These are phyloP conservation scores for Chaetura pelagica DNA, from an alignment of 2,113 vertebrate species.

Conservation along the genomic window DNA sequence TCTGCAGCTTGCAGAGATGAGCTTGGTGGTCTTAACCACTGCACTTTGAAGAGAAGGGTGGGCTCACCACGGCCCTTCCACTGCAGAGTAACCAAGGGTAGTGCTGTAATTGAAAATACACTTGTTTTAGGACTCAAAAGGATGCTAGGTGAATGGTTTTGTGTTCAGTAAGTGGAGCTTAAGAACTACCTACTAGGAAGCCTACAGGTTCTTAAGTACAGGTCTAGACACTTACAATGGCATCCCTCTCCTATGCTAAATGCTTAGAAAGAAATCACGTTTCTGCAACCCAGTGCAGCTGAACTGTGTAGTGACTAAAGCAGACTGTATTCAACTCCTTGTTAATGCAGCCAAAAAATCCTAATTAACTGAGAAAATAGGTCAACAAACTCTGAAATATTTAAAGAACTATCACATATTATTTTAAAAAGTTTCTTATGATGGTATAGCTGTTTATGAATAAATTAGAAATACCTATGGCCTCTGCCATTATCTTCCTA, in stretches of 20 bases:
- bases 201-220: neutral
- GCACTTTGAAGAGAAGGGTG: neutral
- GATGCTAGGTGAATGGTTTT: neutral
- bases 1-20: neutral
- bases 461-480: constrained; percentile 59
- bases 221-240: neutral
- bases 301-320: neutral
- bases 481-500: neutral
- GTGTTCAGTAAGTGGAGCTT: neutral
- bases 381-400: constrained; percentile 76
- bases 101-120: neutral
- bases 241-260: neutral
- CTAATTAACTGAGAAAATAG: constrained; percentile 77
- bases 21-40: neutral
- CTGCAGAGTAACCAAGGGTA: neutral
- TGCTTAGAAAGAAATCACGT: constrained; percentile 11
- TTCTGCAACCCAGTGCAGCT: neutral
- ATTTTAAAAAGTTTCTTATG: constrained; percentile 65
- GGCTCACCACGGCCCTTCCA: neutral
- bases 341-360: constrained; percentile 54
- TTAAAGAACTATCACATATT: constrained; percentile 72
- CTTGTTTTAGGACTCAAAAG: neutral
- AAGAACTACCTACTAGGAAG: neutral
- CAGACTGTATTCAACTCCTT: constrained; percentile 58
- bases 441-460: constrained; percentile 63